phyloP scores from a whole-genome alignment of 1,140 invertebrate genomes.

The Drosophila ironensis region DNA sequence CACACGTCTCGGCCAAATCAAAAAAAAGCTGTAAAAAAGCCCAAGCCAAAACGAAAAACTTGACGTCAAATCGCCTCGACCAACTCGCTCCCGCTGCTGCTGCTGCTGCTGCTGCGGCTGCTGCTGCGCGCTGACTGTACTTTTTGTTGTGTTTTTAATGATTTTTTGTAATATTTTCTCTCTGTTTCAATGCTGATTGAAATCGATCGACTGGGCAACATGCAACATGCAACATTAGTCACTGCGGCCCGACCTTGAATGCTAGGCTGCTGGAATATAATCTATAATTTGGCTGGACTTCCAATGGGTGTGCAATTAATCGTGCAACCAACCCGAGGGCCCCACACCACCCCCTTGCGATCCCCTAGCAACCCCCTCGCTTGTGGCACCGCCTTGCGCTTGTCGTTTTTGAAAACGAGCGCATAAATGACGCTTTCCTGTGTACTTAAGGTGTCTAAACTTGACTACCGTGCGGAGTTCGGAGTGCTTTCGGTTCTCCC shows the following conservation, averaged over 20 bases:
- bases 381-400: constrained; percentile 62
- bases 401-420: constrained; percentile 72
- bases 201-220: constrained; percentile 50
- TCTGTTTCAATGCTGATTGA: constrained; percentile 68
- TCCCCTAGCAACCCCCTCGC: neutral
- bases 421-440: constrained; percentile 77
- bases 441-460: constrained; percentile 79
- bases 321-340: constrained; percentile 10
- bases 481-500: neutral
- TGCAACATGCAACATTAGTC: constrained; percentile 28
- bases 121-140: constrained; percentile 66
- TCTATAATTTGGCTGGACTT: constrained; percentile 56
- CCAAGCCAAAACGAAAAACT: constrained; percentile 53
- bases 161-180: neutral
- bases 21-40: constrained; percentile 70
- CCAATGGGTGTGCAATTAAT: constrained; percentile 65
- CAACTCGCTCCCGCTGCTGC: constrained; percentile 14
- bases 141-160: constrained; percentile 51
- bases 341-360: neutral
- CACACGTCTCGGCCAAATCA: constrained; percentile 75
- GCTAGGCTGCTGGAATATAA: constrained; percentile 7
- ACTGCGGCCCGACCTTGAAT: constrained; percentile 41
- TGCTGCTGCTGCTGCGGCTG: constrained; percentile 32
- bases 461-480: constrained; percentile 64
- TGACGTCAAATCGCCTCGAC: constrained; percentile 18